Percentiles rank a stretch among this genome's conserved stretches.
Evolutionary conservation across 1,140 invertebrate species (phyloP).

Genomic region (Drosophila serrata): DNA sequence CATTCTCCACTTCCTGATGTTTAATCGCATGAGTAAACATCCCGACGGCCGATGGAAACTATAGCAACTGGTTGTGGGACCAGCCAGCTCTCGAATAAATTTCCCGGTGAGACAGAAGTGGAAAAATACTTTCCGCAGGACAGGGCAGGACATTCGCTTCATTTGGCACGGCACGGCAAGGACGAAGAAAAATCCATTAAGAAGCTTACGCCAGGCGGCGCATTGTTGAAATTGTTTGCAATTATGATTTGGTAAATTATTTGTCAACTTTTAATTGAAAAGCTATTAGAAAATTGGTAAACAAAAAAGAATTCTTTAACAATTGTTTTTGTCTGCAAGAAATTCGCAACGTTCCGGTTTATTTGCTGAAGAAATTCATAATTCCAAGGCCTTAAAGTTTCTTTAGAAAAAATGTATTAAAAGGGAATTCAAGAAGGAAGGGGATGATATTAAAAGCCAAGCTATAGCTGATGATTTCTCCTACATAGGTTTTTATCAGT

Average conservation of each 20-base stretch:
- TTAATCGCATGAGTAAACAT: constrained; percentile 29
- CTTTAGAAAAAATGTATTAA: not conserved
- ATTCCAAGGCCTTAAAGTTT: not conserved
- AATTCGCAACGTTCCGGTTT: not conserved
- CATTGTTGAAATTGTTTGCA: constrained; percentile 42
- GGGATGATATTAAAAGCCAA: no score
- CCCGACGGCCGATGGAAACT: constrained; percentile 27
- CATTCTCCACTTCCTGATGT: constrained; percentile 24
- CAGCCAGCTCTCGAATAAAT: constrained; percentile 10
- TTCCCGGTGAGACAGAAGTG: constrained; percentile 11
- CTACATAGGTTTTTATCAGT: constrained; percentile 20
- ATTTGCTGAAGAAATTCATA: not conserved
- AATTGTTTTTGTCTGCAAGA: not conserved
- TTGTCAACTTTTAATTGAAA: constrained; percentile 64
- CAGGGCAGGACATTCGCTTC: constrained; percentile 7
- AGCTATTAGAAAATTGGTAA: constrained; percentile 33
- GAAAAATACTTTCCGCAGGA: constrained; percentile 8
- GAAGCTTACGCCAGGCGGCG: constrained; percentile 13
- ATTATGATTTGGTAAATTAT: constrained; percentile 55
- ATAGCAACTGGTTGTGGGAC: constrained; percentile 1
- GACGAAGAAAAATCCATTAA: constrained; percentile 31
- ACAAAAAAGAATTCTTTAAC: not conserved
- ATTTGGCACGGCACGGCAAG: constrained; percentile 8
- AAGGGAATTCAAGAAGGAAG: not conserved
- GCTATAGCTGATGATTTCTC: constrained; percentile 7